Base-by-base conservation (phyloP, 2,888 invertebrate genomes). In the Leptinotarsa rubiginosa region DNA sequence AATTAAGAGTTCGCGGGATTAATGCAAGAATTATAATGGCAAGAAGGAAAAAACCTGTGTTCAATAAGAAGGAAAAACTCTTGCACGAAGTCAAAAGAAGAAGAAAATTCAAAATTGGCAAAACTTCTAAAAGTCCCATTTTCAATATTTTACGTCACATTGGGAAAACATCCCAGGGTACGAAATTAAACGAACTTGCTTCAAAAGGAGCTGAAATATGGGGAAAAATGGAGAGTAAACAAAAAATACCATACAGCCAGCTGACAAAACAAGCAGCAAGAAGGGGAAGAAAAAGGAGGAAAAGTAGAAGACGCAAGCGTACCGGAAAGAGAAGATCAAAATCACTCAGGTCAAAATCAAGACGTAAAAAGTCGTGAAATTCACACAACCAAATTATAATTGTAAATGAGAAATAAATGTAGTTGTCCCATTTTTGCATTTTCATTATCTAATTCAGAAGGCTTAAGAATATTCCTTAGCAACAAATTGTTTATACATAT, bases 101-200 rank as follows among this genome's bases (percentile, higher is more conserved):
- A 20, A 54, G 54, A 16, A 25, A 41, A n/a, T 68, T 68, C 52
- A 56, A 64, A 18, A 62, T 16, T 4, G 75, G 77, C 3, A 69
- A 68, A 49, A 62, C 78, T 41, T 76, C 77, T 5, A 70, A 62
- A 16, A 79, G 76, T 56, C 78, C 77, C 4, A 79, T 79, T 73
- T 47, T 80, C 52, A 80, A 78, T 49, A 78, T 80, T 59, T 70
- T 80, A n/a, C 73, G 74, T 3, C 75, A 79, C 4, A 69, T 79
- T 71, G 66, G 77, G 4, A 78, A 74, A 64, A 73, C 59, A 18
- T 65, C 75, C 1, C 65, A 59, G n/a, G 75, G 77, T 64, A 69
- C 77, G 74, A 72, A 62, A 15, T 64, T 76, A 22, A 70, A 62
- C 0, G 74, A 80, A 65, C 20, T 78, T 20, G 64, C 78, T 22